Evolutionary conservation across 2,888 invertebrate genomes (phyloP), one percentile per base, ranked within the genome.

Genomic region (Campoletis raptor): DNA sequence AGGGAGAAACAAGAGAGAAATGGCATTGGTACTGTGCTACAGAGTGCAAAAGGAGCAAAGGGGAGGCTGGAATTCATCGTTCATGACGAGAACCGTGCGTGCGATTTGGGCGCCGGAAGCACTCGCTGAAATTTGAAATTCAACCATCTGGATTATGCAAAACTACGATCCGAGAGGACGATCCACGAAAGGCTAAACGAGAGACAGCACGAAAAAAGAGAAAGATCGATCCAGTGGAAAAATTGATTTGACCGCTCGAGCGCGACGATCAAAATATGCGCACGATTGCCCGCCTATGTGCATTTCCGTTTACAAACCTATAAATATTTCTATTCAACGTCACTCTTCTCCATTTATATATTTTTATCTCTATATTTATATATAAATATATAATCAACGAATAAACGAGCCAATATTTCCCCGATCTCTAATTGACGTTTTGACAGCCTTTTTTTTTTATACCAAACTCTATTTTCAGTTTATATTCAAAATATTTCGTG

Each of bases 131-230:
- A 91, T 92, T 91, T 90, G 89, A 91, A 92, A 93, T 92, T 91
- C 90, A 92, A 91, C 90, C 90, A 86, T 87, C 83, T 89, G 92
- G 92, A 93, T 93, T 93, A 93, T 92, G 92, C 90, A 91, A 90
- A 92, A 89, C 89, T 85, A 72, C 76, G 69, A 69, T 30, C 30
- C 45, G 70, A 69, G 86, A 83, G 81, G 79, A 79, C 80, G 76
- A 77, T 54, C 77, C 74, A 81, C 83, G 78, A 83, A 72, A 77
- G 78, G 69, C 73, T 57, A 77, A 69, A 73, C 40, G 73, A 67
- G 36, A 78, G 66, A 52, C 78, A 83, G 78, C 30, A 74, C 78
- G 73, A 72, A 81, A 70, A 74, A 48, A 66, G 79, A 79, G 72
- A 52, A 67, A 79, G 42, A 52, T 81, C 89, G 90, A 81, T 76